Percentiles rank a stretch among this genome's conserved stretches.
Evolutionary conservation across 2,113 vertebrate genomes (phyloP).

Genomic region (Sminthopsis crassicaudata): DNA sequence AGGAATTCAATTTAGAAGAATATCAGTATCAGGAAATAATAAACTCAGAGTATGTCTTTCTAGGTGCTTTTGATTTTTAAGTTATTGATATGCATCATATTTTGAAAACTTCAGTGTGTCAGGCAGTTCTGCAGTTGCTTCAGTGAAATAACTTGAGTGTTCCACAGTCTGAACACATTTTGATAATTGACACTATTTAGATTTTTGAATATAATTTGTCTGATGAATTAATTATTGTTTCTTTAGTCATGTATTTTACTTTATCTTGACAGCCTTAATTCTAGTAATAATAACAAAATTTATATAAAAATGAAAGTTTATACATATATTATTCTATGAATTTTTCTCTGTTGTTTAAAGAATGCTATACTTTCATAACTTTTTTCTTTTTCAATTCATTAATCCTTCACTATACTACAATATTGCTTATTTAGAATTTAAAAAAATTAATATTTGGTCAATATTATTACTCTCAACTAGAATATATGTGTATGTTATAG

Average conservation of each 20-base stretch:
- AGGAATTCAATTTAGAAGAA: neutral
- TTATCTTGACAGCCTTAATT: neutral
- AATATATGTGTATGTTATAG: neutral
- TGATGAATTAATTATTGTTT: neutral
- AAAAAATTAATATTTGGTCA: neutral
- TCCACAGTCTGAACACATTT: neutral
- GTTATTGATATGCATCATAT: neutral
- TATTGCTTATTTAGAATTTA: neutral
- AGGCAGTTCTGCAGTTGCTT: neutral
- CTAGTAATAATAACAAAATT: neutral
- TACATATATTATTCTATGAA: neutral
- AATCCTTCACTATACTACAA: neutral
- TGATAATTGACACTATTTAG: neutral
- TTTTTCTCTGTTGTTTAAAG: neutral
- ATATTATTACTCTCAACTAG: neutral
- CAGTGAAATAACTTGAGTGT: neutral
- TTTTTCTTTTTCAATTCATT: neutral
- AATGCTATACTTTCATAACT: neutral
- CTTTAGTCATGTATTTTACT: neutral
- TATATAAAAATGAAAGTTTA: neutral
- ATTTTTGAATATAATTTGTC: conserved; percentile 4
- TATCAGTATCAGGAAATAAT: neutral
- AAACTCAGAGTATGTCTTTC: neutral
- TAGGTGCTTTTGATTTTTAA: neutral
- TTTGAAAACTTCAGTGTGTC: neutral